A percentile compares a stretch with the other conserved stretches of the same genome.
Evolutionary conservation across 1,140 invertebrate genomes (phyloP).

Genomic region (Drosophila oshimai): DNA sequence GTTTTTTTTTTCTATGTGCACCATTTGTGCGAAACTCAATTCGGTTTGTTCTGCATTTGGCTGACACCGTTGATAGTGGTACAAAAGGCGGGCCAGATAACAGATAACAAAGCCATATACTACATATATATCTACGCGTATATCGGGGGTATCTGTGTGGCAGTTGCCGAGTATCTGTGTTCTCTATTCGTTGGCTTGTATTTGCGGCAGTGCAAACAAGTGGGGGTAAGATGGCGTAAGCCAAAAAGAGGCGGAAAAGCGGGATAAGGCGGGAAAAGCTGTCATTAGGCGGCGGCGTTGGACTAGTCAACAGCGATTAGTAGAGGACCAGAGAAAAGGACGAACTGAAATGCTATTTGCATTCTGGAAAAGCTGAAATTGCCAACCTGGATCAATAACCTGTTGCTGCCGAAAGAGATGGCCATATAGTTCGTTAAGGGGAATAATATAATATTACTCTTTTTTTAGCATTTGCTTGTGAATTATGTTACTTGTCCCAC

Average conservation of each 20-base stretch:
- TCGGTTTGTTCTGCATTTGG: constrained; percentile 42
- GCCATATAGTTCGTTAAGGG: background rate
- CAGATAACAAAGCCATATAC: constrained; percentile 50
- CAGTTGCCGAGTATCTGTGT: background rate
- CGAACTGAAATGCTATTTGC: constrained; percentile 23
- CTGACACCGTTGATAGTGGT: constrained; percentile 51
- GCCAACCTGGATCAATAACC: constrained; percentile 67
- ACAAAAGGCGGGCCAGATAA: constrained; percentile 54
- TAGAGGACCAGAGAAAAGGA: constrained; percentile 24
- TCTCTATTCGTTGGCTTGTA: background rate
- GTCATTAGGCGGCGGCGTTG: constrained; percentile 58
- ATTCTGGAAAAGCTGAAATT: constrained; percentile 17
- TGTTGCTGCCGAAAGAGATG: constrained; percentile 37
- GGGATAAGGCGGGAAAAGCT: constrained; percentile 23
- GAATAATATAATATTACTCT: background rate
- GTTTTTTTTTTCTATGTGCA: constrained; percentile 8
- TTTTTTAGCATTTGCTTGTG: constrained; percentile 26
- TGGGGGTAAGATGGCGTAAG: constrained; percentile 38
- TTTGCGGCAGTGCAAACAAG: constrained; percentile 58
- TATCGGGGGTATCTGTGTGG: background rate
- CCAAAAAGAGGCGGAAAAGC: background rate
- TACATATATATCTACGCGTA: constrained; percentile 1
- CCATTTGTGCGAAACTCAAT: constrained; percentile 35
- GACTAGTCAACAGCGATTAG: constrained; percentile 64
- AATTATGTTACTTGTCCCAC: constrained; percentile 37